These are phyloP conservation scores for Clusia tigrina DNA, from an alignment of 2,888 invertebrate genomes.

Conservation along the genomic window DNA sequence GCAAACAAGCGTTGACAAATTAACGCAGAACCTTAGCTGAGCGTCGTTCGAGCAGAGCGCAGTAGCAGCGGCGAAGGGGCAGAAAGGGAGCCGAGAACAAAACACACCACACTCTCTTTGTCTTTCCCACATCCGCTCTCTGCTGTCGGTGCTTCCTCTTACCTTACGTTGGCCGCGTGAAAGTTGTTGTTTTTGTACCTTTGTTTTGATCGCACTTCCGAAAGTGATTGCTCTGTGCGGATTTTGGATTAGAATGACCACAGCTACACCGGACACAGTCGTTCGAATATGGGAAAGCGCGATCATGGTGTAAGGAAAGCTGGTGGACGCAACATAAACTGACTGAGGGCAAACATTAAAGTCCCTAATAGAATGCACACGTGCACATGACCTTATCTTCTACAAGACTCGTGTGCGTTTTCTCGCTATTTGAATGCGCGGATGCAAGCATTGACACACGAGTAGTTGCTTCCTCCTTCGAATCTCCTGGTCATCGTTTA, in stretches of 20 bases:
- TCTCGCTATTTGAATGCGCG: no score
- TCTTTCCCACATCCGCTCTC: conserved; percentile 20
- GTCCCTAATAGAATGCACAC: no score
- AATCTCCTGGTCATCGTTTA: neutral
- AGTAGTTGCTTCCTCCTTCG: conserved; percentile 1
- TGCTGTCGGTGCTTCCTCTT: conserved; percentile 10
- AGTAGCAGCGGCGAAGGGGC: neutral
- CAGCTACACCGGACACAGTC: no score
- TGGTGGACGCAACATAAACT: no score
- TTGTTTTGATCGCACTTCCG: conserved; percentile 25
- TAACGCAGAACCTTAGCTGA: conserved; percentile 43
- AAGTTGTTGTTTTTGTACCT: conserved; percentile 21
- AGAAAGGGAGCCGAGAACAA: neutral
- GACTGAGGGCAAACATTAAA: no score
- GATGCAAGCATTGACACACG: no score
- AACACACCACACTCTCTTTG: neutral
- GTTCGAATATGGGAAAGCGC: no score
- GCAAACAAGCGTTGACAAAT: conserved; percentile 35
- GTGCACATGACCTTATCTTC: no score
- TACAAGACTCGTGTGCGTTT: no score
- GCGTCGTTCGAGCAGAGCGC: neutral
- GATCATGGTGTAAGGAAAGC: no score
- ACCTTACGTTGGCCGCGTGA: conserved; percentile 2
- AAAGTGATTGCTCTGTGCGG: no score
- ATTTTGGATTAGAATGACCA: no score